These are phyloP conservation scores for Lepidurus apus DNA, from an alignment of 1,140 invertebrate genomes.

Conservation along the genomic window DNA sequence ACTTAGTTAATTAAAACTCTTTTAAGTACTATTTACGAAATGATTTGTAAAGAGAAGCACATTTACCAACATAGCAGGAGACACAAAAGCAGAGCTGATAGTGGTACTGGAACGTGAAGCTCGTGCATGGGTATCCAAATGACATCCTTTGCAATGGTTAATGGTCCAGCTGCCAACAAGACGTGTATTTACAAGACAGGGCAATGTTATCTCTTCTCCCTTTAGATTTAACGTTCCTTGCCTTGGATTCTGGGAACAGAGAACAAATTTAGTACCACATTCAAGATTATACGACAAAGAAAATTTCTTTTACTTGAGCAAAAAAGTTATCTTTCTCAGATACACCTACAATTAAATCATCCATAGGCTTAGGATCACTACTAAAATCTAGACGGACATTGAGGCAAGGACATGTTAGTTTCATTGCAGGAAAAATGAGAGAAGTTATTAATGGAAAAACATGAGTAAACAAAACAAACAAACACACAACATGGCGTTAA, in stretches of 20 bases:
- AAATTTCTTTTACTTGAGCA: background rate
- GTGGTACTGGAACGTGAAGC: background rate
- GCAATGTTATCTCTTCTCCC: background rate
- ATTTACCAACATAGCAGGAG: background rate
- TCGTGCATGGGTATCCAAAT: slow-evolving; percentile 24
- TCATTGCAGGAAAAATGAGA: slow-evolving; percentile 7
- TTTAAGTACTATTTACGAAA: no score
- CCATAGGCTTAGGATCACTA: background rate
- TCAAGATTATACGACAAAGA: background rate
- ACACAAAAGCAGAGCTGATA: background rate
- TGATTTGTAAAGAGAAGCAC: background rate
- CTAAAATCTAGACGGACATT: slow-evolving; percentile 1
- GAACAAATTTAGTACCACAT: background rate
- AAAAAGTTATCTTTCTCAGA: background rate
- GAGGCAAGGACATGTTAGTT: background rate
- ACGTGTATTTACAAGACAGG: slow-evolving; percentile 6
- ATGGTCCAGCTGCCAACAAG: slow-evolving; percentile 23
- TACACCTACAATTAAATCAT: background rate
- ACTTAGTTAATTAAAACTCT: no score
- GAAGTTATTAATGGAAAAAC: background rate
- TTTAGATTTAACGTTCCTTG: background rate
- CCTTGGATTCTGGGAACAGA: background rate
- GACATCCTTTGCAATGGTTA: slow-evolving; percentile 27
- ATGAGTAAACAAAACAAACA: slow-evolving; percentile 2
- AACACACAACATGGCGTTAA: background rate